Base-by-base conservation (phyloP, 2,888 invertebrate species). In the Folsomia candida region DNA sequence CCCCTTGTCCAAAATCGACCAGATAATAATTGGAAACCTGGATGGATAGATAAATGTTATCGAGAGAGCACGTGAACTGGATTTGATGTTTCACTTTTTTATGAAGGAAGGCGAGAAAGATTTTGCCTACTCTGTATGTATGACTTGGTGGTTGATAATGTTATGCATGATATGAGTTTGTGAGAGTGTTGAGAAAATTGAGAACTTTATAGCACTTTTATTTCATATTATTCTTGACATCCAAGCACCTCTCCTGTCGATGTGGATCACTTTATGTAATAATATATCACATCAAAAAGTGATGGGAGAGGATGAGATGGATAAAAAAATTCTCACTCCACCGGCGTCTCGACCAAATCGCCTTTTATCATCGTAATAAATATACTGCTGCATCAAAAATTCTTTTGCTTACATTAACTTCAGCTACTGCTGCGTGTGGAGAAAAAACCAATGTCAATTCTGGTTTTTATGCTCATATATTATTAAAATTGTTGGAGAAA, bases 161-260 rank as follows among this genome's bases (percentile, higher is more conserved):
- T 4, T 37, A 37, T 37, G 37, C 37, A 37, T 9, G 37, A 37
- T 14, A 37, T 4, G 37, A 37, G 4, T 14, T 37, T 37, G 4
- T 37, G 37, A 37, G 37, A 14, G 37, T 37, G 37, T 37, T 37
- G 37, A 37, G 37, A 37, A 37, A 37, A 37, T 37, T 4, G 37
- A 37, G 37, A 37, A 54, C 22, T 54, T 54, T 6, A 54, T 54
- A 22, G 54, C 20, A 6, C 54, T 54, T 54, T 54, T 54, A 54
- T n/a, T 54, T 54, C 54, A 54, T 54, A 54, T 54, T 54, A 54
- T 54, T 54, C n/a, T 54, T 54, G 54, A 54, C 54, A 54, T 22
- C 54, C 37, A 37, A 37, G 37, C 37, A 37, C 37, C 37, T 37
- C 37, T 4, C 6, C 37, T 37, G 37, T 37, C 37, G 37, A 37